A percentile compares a stretch with the other conserved stretches of the same genome.
Conservation (phyloP, 2,797 vertebrate genomes). For the Anolis apletophallus region DNA sequence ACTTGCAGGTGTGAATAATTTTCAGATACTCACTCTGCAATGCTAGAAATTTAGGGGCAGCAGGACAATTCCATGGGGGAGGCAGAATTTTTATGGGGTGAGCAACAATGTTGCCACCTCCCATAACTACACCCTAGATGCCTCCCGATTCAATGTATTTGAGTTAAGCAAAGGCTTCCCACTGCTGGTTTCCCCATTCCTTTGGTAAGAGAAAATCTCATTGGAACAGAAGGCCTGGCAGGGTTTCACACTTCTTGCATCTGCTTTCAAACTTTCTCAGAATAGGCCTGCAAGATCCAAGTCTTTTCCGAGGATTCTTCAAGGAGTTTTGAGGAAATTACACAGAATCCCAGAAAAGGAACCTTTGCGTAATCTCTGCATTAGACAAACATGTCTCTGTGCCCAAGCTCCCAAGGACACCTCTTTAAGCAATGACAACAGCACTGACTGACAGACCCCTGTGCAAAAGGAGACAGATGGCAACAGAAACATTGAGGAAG, state of each 20-base stretch:
- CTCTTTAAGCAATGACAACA: background rate
- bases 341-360: too few relatives aligned
- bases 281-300: background rate
- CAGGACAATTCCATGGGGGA: too few relatives aligned
- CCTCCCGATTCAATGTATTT: background rate
- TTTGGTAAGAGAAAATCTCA: background rate
- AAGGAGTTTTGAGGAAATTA: background rate
- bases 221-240: background rate
- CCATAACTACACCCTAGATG: background rate
- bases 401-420: background rate
- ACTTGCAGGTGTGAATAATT: too few relatives aligned
- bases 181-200: background rate
- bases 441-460: background rate
- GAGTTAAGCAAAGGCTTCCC: background rate
- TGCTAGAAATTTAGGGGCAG: too few relatives aligned
- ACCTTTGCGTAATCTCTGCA: background rate
- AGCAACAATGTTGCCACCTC: too few relatives aligned
- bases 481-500: constrained; percentile 31
- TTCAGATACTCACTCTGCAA: too few relatives aligned
- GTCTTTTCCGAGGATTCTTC: background rate
- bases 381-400: background rate
- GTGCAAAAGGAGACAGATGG: background rate
- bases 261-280: background rate
- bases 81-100: too few relatives aligned
- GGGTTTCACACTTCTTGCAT: too few relatives aligned